These are phyloP conservation scores for Lycophotia porphyrea DNA, from an alignment of 2,888 invertebrate genomes.

Conservation along the genomic window DNA sequence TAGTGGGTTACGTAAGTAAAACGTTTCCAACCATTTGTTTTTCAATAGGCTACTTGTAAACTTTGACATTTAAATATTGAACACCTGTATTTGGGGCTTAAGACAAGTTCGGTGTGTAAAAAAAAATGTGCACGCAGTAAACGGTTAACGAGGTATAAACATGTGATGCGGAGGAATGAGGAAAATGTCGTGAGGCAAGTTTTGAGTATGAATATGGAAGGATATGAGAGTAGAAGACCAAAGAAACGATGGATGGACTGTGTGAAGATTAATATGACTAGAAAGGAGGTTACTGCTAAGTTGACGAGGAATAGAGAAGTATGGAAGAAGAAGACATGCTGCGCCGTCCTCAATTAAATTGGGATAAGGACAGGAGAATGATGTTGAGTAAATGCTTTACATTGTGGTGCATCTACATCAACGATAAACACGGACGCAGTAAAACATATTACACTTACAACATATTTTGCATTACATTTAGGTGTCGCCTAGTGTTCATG, in stretches of 20 bases:
- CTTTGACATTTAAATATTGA: not conserved
- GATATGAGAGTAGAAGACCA: not conserved
- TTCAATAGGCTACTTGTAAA: not conserved
- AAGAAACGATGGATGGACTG: not conserved
- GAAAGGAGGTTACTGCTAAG: not conserved
- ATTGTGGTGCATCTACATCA: too few species aligned
- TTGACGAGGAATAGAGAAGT: not conserved
- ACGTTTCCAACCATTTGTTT: too few species aligned
- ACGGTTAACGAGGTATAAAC: not conserved
- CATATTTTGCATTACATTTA: not conserved
- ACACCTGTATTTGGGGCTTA: not conserved
- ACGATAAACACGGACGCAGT: too few species aligned
- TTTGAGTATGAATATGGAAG: not conserved
- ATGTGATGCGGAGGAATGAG: not conserved
- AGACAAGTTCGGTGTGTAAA: not conserved
- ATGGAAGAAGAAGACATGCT: not conserved
- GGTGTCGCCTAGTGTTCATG: not conserved
- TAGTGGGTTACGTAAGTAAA: not conserved
- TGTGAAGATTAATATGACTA: not conserved
- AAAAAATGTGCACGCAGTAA: not conserved
- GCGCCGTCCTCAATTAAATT: not conserved
- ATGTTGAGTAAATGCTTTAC: not conserved
- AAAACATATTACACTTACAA: too few species aligned
- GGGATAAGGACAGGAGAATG: not conserved
- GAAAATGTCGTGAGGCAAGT: not conserved